Evolutionary conservation across 2,113 vertebrate species (phyloP).

Genomic region (Balaeniceps rex): DNA sequence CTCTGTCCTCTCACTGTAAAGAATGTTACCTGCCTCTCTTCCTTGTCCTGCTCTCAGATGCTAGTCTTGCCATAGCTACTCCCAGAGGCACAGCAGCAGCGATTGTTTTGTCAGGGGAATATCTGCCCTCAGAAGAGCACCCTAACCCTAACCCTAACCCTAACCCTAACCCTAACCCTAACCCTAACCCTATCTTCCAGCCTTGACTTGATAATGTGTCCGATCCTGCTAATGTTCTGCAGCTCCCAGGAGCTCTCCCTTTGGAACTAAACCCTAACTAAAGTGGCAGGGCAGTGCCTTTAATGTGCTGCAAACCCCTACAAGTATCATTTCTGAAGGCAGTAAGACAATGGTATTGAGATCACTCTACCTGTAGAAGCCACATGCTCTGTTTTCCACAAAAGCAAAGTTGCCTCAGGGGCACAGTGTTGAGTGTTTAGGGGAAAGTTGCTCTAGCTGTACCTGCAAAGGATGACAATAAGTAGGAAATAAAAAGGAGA

Average conservation of each 20-base stretch:
- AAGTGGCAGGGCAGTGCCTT: not conserved
- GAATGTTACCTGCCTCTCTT: not conserved
- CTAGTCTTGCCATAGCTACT: not conserved
- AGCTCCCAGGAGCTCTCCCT: not conserved
- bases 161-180: no score
- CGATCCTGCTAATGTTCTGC: not conserved
- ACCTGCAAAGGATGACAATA: not conserved
- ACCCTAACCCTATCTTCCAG: not conserved
- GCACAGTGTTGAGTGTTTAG: not conserved
- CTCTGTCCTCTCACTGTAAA: not conserved
- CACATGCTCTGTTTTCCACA: not conserved
- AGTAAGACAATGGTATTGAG: not conserved
- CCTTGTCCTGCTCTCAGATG: not conserved
- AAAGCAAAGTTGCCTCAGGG: not conserved
- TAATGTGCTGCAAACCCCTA: not conserved
- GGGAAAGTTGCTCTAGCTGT: not conserved
- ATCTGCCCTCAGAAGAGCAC: not conserved
- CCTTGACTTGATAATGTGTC: not conserved
- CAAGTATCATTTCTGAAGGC: not conserved
- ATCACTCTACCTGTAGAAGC: not conserved
- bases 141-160: no score
- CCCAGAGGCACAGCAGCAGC: not conserved
- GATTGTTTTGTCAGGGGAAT: not conserved
- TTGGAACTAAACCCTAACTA: not conserved
- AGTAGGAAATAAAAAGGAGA: not conserved